A percentile compares a stretch with the other conserved stretches of the same genome.
These are phyloP conservation scores for Spodoptera frugiperda DNA, from an alignment of 1,140 invertebrate genomes.

Conservation along the genomic window DNA sequence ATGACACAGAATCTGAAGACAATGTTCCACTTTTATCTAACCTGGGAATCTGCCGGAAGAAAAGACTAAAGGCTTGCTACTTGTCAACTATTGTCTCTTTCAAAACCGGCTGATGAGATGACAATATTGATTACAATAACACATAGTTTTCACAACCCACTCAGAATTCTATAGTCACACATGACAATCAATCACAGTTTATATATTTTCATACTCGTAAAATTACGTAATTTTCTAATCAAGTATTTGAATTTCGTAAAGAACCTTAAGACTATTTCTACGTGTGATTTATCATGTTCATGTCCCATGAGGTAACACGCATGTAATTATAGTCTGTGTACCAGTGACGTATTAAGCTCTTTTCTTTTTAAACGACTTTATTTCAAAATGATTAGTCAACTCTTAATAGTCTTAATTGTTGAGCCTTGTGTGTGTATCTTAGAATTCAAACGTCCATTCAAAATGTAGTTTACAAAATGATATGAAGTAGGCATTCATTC, in stretches of 20 bases:
- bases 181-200: constrained; percentile 21
- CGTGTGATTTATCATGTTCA: constrained; percentile 20
- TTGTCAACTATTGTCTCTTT: neutral
- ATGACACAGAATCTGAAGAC: neutral
- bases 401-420: neutral
- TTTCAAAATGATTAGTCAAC: constrained; percentile 2
- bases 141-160: constrained; percentile 5
- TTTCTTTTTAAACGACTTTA: no score
- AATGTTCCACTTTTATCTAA: neutral
- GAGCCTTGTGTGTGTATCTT: neutral
- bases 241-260: constrained; percentile 31
- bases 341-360: neutral
- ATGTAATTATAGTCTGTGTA: constrained; percentile 4
- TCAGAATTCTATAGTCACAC: neutral
- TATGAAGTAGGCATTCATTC: neutral
- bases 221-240: constrained; percentile 22
- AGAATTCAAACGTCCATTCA: neutral
- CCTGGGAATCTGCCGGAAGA: neutral
- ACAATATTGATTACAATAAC: constrained; percentile 17
- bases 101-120: neutral
- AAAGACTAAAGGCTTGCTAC: neutral
- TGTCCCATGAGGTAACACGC: constrained; percentile 16
- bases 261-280: constrained; percentile 13
- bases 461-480: constrained; percentile 7
- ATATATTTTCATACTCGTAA: constrained; percentile 32